Conservation (phyloP, 2,113 vertebrate genomes). For the Salminus brasiliensis region DNA sequence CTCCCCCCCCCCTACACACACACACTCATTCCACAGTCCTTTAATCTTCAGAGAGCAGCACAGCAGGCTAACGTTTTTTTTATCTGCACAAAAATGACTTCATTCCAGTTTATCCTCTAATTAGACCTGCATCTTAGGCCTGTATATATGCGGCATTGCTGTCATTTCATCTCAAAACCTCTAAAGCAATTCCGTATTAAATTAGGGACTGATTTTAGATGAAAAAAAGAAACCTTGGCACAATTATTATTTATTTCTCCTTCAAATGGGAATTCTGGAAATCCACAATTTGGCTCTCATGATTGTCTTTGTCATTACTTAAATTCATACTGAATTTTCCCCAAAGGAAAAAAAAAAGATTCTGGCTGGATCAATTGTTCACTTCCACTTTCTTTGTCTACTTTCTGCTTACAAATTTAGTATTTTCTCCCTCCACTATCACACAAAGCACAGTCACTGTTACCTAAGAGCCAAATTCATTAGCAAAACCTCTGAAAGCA, state of each 20-base stretch:
- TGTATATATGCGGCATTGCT: slow-evolving; percentile 25
- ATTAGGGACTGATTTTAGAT: slow-evolving; percentile 35
- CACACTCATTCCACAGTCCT: not conserved
- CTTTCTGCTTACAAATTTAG: slow-evolving; percentile 13
- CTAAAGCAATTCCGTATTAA: slow-evolving; percentile 37
- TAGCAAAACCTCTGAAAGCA: slow-evolving; percentile 49
- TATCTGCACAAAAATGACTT: slow-evolving; percentile 17
- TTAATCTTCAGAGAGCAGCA: slow-evolving; percentile 3
- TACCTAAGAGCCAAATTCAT: slow-evolving; percentile 54
- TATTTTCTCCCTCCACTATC: slow-evolving; percentile 40
- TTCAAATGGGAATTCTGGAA: not conserved
- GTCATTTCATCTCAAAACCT: slow-evolving; percentile 25
- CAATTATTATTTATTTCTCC: not conserved
- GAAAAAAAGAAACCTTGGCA: slow-evolving; percentile 27
- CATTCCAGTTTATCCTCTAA: slow-evolving; percentile 32
- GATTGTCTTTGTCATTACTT: slow-evolving; percentile 12
- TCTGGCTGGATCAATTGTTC: slow-evolving; percentile 24
- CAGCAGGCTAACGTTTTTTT: not conserved
- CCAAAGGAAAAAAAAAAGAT: not conserved
- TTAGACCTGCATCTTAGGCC: slow-evolving; percentile 13
- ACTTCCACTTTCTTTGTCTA: slow-evolving; percentile 26
- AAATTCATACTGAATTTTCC: slow-evolving; percentile 19
- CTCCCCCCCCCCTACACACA: not conserved
- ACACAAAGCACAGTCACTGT: slow-evolving; percentile 44
- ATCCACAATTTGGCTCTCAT: not conserved